Percentiles rank a stretch among this genome's conserved stretches.
These are phyloP conservation scores for Melanocharis versteri DNA, from an alignment of 2,113 vertebrate genomes.

Conservation along the genomic window DNA sequence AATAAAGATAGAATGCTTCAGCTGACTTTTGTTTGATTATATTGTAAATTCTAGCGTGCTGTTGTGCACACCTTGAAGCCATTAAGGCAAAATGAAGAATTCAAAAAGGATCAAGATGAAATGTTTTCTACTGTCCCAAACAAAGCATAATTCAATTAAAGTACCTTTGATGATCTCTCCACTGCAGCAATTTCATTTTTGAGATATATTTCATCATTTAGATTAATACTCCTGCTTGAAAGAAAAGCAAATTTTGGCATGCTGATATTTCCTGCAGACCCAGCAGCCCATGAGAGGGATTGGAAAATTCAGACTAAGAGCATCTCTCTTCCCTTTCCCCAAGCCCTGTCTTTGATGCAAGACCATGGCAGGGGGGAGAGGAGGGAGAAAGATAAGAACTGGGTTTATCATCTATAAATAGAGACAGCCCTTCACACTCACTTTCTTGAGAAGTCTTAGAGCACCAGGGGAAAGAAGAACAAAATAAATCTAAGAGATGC, in stretches of 20 bases:
- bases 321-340: background rate
- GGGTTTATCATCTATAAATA: slow-evolving; percentile 34
- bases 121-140: background rate
- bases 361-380: background rate
- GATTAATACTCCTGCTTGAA: background rate
- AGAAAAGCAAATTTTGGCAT: background rate
- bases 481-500: background rate
- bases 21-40: slow-evolving; percentile 7
- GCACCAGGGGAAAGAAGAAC: background rate
- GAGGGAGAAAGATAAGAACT: background rate
- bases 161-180: background rate
- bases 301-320: background rate
- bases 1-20: background rate
- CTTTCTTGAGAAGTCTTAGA: background rate
- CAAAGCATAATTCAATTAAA: background rate
- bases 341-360: background rate
- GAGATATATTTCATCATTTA: background rate
- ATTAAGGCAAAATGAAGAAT: slow-evolving; percentile 2
- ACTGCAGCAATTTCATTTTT: background rate
- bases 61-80: background rate
- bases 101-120: background rate
- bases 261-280: background rate
- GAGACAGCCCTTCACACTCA: background rate
- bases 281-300: background rate
- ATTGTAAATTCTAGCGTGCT: background rate